Percentiles rank a stretch among this genome's conserved stretches.
phyloP scores from a whole-genome alignment of 2,888 invertebrate genomes.

The Hydropsyche betteni region DNA sequence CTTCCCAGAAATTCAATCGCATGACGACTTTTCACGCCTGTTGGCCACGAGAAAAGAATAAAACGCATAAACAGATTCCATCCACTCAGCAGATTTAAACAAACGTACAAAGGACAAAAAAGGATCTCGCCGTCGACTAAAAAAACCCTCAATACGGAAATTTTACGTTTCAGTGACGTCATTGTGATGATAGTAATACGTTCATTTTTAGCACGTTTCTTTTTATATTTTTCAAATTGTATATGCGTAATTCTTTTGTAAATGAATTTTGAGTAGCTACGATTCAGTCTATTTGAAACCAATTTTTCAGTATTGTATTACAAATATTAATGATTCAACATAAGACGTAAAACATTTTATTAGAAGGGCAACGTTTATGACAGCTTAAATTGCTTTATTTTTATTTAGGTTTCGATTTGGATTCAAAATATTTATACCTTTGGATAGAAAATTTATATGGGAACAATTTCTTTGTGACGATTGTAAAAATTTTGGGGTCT shows the following conservation, averaged over 20 bases:
- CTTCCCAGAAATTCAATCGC: slow-evolving; percentile 47
- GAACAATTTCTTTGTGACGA: no score
- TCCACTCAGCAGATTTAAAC: slow-evolving; percentile 37
- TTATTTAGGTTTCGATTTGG: not conserved
- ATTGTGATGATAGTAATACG: not conserved
- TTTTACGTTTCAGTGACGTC: slow-evolving; percentile 27
- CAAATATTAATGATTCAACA: no score
- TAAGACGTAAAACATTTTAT: no score
- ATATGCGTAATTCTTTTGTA: no score
- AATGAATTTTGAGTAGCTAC: no score
- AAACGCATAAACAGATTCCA: slow-evolving; percentile 43
- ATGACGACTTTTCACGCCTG: slow-evolving; percentile 45
- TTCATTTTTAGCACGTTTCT: no score
- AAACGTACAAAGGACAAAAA: slow-evolving; percentile 8
- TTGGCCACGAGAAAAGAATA: slow-evolving; percentile 42
- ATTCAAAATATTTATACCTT: not conserved
- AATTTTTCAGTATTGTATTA: no score
- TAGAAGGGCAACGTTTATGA: no score
- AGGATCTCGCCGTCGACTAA: not conserved
- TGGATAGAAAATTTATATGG: not conserved
- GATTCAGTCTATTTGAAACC: no score
- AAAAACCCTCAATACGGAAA: not conserved
- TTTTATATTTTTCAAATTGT: no score
- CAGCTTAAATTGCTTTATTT: not conserved
- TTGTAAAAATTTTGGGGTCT: not conserved